phyloP scores from a whole-genome alignment of 2,797 vertebrate genomes.

The Knipowitschia caucasica region DNA sequence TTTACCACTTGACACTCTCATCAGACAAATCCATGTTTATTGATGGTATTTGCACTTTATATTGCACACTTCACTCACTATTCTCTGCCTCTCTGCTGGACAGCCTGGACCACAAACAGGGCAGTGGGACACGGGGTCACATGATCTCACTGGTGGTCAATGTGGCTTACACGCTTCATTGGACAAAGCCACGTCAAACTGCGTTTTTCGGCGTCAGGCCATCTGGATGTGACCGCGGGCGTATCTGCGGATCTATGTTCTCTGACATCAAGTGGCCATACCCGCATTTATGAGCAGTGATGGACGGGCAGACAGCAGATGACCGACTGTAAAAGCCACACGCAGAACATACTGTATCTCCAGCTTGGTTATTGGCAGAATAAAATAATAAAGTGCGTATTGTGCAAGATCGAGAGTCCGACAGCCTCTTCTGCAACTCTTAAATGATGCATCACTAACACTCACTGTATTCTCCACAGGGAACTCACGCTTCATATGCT shows the following conservation, averaged over 20 bases:
- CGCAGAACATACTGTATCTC: neutral
- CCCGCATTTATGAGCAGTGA: slow-evolving; percentile 5
- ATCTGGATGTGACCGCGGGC: slow-evolving; percentile 57
- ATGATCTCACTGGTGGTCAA: slow-evolving; percentile 62
- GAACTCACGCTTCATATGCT: neutral
- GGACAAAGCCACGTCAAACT: slow-evolving; percentile 62
- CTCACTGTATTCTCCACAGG: neutral
- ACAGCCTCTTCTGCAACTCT: neutral
- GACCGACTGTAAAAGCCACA: neutral
- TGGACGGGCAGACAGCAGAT: neutral
- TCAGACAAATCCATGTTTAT: too few species aligned
- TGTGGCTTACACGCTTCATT: slow-evolving; percentile 62
- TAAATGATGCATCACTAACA: slow-evolving; percentile 4
- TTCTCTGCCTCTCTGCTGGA: neutral
- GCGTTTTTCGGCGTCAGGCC: slow-evolving; percentile 48
- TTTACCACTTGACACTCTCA: too few species aligned
- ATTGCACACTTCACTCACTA: neutral
- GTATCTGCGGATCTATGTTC: slow-evolving; percentile 10
- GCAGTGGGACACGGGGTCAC: slow-evolving; percentile 52
- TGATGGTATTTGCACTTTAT: too few species aligned
- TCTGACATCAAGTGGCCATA: slow-evolving; percentile 17
- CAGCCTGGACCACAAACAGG: slow-evolving; percentile 28
- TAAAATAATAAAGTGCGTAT: neutral
- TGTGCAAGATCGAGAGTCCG: neutral
- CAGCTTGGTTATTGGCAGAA: neutral